These are phyloP conservation scores for Andrena fulva DNA, from an alignment of 2,888 invertebrate genomes.

Conservation along the genomic window DNA sequence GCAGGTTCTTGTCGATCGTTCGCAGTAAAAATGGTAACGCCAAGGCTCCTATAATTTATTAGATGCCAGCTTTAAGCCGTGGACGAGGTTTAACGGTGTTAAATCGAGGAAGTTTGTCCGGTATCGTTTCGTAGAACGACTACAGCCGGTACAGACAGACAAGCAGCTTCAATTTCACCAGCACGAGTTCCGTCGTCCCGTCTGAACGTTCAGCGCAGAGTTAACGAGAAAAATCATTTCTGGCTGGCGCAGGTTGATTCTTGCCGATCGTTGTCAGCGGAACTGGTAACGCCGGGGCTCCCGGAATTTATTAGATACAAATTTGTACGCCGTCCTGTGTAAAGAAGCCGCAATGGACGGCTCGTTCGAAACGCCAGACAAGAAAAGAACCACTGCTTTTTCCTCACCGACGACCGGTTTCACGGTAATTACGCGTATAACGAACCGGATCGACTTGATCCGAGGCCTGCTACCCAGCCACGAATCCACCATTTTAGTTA, in stretches of 20 bases:
- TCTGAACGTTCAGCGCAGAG: background rate
- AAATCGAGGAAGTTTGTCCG: too few relatives aligned
- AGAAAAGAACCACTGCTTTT: slow-evolving; percentile 32
- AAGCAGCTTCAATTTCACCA: slow-evolving; percentile 11
- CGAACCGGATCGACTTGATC: slow-evolving; percentile 39
- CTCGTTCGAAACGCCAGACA: slow-evolving; percentile 8
- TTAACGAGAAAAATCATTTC: slow-evolving; percentile 3
- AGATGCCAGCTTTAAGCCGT: background rate
- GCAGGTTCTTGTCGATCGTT: slow-evolving; percentile 2
- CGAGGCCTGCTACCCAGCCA: slow-evolving; percentile 3
- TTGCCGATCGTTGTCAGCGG: background rate
- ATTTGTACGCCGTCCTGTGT: slow-evolving; percentile 38
- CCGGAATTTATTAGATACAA: slow-evolving; percentile 44
- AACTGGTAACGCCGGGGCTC: slow-evolving; percentile 40
- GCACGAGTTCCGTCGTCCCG: background rate
- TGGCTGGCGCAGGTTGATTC: slow-evolving; percentile 1
- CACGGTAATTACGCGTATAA: slow-evolving; percentile 46
- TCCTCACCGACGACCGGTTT: slow-evolving; percentile 46
- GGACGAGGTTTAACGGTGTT: too few relatives aligned
- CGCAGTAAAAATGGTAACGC: slow-evolving; percentile 30
- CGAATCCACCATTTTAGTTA: slow-evolving; percentile 24
- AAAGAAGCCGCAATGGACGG: slow-evolving; percentile 22
- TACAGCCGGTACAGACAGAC: too few relatives aligned
- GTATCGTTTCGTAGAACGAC: too few relatives aligned
- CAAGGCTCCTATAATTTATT: slow-evolving; percentile 44